Percentiles rank a stretch among this genome's conserved stretches.
Evolutionary conservation across 2,888 invertebrate species (phyloP).

Genomic region (Tipula vernalis): DNA sequence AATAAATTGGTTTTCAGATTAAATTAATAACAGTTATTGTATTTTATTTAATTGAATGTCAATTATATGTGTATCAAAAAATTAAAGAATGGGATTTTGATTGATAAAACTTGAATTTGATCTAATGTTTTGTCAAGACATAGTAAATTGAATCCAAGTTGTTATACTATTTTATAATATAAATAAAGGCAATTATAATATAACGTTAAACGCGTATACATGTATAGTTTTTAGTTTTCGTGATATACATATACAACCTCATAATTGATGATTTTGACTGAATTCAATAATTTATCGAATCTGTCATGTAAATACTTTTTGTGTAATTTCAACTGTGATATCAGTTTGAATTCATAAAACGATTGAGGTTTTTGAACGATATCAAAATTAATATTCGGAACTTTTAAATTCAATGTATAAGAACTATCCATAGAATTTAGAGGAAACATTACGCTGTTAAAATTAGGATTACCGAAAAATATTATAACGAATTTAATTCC

Average conservation of each 20-base stretch:
- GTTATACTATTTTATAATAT: background rate
- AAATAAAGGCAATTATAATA: background rate
- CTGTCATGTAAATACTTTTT: background rate
- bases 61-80: background rate
- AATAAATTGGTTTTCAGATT: background rate
- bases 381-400: background rate
- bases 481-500: no score
- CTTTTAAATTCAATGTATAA: background rate
- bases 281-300: background rate
- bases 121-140: background rate
- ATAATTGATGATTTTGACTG: background rate
- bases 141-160: background rate
- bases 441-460: no score
- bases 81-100: background rate
- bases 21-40: background rate
- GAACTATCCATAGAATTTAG: background rate
- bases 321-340: background rate
- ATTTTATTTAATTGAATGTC: background rate
- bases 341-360: background rate
- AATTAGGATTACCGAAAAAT: no score
- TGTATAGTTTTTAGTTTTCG: background rate
- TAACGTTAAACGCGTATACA: background rate
- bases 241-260: background rate
- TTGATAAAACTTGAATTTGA: background rate
- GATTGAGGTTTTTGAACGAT: background rate